Base-by-base conservation (phyloP, 1,140 invertebrate genomes). In the Scaptodrosophila lebanonensis region DNA sequence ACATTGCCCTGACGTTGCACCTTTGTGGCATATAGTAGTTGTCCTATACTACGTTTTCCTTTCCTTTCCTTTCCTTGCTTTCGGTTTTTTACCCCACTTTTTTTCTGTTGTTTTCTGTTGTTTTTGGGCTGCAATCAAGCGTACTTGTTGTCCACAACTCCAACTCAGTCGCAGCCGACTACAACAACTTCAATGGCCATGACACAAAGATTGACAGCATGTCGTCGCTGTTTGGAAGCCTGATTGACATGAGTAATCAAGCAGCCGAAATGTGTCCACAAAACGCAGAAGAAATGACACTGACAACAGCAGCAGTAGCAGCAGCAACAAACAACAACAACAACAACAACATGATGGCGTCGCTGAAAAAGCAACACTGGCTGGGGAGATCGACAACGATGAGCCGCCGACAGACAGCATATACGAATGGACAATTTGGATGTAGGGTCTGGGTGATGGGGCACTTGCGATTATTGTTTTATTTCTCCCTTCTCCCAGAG, bases 231-330 rank as follows among this genome's bases (percentile, higher is more conserved):
- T 71, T 82, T 82, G 76, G 63, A 82, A 83, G 64, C 70, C 77
- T 82, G 76, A 82, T 82, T 82, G 76, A 82, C 76, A 82, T 82
- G 76, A 83, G 76, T 83, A 82, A 82, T 82, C 76, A 82, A 82
- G 76, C 76, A 76, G 66, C 75, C 75, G 76, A 82, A 82, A 82
- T 82, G 75, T 82, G 75, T 70, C 76, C 75, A 82, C 75, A 82
- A 82, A 76, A 82, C 66, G 76, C 66, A 82, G 69, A 75, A 73
- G 75, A 58, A 79, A 62, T 82, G 75, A 82, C 75, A 82, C 69
- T 73, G 75, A 82, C 75, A 69, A 60, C 64, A 38, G 13, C 20
- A 16, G 11, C 7, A 22, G 3, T 8, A 35, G 0, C 45, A 49
- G 11, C 36, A n/a, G 16, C 36, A 49, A 13, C 13, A 49, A 17